Percentiles rank a stretch among this genome's conserved stretches.
Conservation (phyloP, 2,888 invertebrate species). For the Bimastos eiseni region DNA sequence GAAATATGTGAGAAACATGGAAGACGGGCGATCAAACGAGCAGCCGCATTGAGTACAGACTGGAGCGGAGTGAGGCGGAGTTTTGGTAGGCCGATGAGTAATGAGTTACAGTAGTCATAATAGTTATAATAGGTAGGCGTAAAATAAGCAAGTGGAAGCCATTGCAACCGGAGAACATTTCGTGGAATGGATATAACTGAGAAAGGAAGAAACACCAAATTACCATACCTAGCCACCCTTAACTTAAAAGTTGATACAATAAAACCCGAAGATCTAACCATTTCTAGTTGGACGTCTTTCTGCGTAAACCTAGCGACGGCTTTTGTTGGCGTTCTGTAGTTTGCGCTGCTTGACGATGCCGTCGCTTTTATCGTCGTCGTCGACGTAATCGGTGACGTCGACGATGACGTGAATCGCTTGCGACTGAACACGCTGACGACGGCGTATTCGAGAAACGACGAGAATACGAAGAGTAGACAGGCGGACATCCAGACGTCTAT, state of each 20-base stretch:
- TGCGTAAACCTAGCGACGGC: slow-evolving; percentile 8
- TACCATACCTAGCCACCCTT: background rate
- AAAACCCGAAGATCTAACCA: background rate
- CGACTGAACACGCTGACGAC: slow-evolving; percentile 23
- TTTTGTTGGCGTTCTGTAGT: background rate
- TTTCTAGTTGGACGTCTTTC: background rate
- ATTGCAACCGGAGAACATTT: no score
- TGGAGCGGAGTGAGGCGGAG: no score
- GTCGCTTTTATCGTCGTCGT: slow-evolving; percentile 15
- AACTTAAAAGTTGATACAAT: background rate
- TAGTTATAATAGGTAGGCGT: no score
- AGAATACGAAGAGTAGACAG: slow-evolving; percentile 10
- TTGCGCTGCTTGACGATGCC: background rate
- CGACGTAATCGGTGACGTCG: background rate
- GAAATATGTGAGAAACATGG: no score
- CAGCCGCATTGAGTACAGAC: no score
- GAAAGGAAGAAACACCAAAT: no score
- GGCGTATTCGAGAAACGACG: slow-evolving; percentile 16
- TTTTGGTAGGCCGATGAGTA: no score
- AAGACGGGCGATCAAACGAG: no score
- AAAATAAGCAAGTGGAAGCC: no score
- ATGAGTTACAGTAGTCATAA: no score
- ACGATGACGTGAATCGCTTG: background rate
- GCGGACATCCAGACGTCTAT: slow-evolving; percentile 62
- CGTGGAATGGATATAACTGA: no score